Base-by-base conservation (phyloP, 2,888 invertebrate genomes). In the Limnephilus auricula region DNA sequence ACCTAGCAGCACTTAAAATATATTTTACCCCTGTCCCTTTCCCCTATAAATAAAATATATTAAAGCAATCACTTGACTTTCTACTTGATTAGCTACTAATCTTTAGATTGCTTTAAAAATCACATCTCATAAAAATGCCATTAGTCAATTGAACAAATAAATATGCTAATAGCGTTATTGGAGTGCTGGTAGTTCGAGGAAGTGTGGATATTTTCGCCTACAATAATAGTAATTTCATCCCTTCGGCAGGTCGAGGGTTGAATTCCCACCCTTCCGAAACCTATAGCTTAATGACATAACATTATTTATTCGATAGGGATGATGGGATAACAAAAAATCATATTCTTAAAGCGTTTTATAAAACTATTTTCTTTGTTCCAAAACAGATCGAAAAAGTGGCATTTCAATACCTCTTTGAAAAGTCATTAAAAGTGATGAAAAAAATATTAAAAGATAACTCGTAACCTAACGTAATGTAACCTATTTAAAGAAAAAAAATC, bases 121-220 rank as follows among this genome's bases (percentile, higher is more conserved):
- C 86, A 86, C 86, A 86, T 65, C 86, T 86, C 86, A 65, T 86
- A 65, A 86, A 86, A 86, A n/a, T 65, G 3, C 86, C 65, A 86
- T 86, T 86, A 86, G 50, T 31, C 30, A 86, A 86, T 86, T 86
- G 86, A 65, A 86, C 32, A 65, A 50, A 40, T 40, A 85, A 85
- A 86, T 65, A 86, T 86, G 84, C 40, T 84, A 84, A 84, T 84
- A n/a, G 65, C 9, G 18, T 50, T 50, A 50, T 50, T 18, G 0
- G 25, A 9, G 25, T n/a, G 32, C 32, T 18, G 32, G 32, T 25
- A 15, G 32, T 6, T 79, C 80, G 88, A 80, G 40, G 25, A 80
- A 87, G 90, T 50, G 91, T 87, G 82, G 45, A 90, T 90, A 45
- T 34, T 40, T 40, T 45, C n/a, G n/a, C 45, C 25, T 45, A 45